Evolutionary conservation across 2,797 vertebrate genomes (phyloP).

Genomic region (Oryzias sinensis): DNA sequence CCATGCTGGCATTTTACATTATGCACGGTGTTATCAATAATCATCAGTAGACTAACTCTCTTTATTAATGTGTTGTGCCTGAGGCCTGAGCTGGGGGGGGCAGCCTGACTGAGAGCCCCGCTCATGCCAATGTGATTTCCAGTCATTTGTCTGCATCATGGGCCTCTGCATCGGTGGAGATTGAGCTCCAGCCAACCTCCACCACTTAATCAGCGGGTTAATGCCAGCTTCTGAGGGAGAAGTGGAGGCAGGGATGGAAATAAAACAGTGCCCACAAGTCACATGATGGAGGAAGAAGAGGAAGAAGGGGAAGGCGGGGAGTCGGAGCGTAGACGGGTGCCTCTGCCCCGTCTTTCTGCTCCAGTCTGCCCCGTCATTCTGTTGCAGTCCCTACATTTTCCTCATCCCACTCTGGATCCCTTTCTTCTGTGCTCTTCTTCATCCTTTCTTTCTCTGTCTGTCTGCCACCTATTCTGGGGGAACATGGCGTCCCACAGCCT

Average conservation of each 20-base stretch:
- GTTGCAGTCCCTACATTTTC: not conserved
- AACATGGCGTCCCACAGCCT: slow-evolving; percentile 85
- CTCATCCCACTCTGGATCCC: slow-evolving; percentile 22
- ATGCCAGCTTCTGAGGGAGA: slow-evolving; percentile 68
- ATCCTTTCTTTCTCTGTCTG: slow-evolving; percentile 38
- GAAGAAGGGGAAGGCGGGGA: slow-evolving; percentile 13
- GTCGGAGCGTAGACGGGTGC: too few relatives aligned
- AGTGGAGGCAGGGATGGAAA: slow-evolving; percentile 50
- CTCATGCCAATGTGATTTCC: slow-evolving; percentile 64
- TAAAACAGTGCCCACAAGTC: slow-evolving; percentile 59
- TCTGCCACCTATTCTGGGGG: slow-evolving; percentile 80
- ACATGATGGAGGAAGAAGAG: slow-evolving; percentile 38
- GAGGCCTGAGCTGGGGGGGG: slow-evolving; percentile 48
- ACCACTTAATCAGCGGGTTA: slow-evolving; percentile 80
- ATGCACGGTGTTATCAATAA: slow-evolving; percentile 59
- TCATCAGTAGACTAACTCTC: slow-evolving; percentile 56
- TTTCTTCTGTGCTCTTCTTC: slow-evolving; percentile 41
- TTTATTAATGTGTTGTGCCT: slow-evolving; percentile 61
- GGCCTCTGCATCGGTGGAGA: slow-evolving; percentile 59
- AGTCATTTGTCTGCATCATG: slow-evolving; percentile 77
- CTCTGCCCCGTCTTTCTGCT: too few relatives aligned
- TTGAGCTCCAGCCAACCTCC: slow-evolving; percentile 76
- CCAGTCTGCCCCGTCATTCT: too few relatives aligned
- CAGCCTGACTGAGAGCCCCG: slow-evolving; percentile 49
- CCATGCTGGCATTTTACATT: slow-evolving; percentile 57